Evolutionary conservation across 2,113 vertebrate genomes (phyloP), one percentile per base, ranked within the genome.

Genomic region (Stomatorhinus ivindoensis): DNA sequence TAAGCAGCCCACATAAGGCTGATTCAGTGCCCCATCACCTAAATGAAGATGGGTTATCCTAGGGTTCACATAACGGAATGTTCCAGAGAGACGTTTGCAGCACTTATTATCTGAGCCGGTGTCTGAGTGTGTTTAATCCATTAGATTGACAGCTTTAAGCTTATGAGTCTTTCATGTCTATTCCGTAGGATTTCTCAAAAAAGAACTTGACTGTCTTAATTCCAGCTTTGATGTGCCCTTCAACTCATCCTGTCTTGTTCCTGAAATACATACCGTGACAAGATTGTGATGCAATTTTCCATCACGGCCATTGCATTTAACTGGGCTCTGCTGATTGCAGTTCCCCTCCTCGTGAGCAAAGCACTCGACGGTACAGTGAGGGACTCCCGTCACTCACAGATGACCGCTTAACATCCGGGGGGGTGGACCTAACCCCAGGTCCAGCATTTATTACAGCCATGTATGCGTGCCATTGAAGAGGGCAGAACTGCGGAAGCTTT

Each of bases 81-180:
- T 93, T 94, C 87, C 61, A 31, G 61, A 90, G 91, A 92, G 61
- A 87, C 92, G 95, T 95, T 94, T 93, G 95, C 93, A 93, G 92
- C 88, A 91, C 89, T 55, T 91, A 93, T 92, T 91, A 92, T 89
- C 91, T 88, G 91, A 92, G 35, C 5, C 73, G 1, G 19, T 48
- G 19, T 46, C 11, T 86, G 7, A 31, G 35, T 50, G 89, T 89
- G 91, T 84, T 88, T 93, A 93, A 95, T 94, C 92, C 87, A 88
- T 88, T 48, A 91, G 88, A 90, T 90, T 83, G 88, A 92, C 89
- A 89, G 91, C 90, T 90, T 92, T 88, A 91, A 87, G 90, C 87
- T 91, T 53, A 84, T 89, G 86, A 91, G 90, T 69, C 89, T 91
- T 89, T 92, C 89, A 21, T 61, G 69, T 44, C 92, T 91, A 90